Base-by-base conservation (phyloP, 2,888 invertebrate genomes). In the Acanthacorydalis orientalis region DNA sequence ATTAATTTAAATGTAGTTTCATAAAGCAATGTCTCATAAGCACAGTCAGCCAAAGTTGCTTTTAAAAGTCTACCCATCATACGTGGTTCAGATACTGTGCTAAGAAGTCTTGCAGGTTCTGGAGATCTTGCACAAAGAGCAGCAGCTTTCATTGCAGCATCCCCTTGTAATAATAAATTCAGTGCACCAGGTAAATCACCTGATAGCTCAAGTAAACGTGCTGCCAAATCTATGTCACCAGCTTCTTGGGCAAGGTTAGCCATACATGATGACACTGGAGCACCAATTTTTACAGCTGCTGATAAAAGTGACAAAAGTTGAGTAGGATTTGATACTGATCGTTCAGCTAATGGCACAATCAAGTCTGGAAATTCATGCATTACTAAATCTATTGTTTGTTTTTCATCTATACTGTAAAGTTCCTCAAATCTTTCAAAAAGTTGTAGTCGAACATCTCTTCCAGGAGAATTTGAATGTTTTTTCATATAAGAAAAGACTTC, bases 31-130 rank as follows among this genome's bases (percentile, higher is more conserved):
- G 80, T 77, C 60, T 88, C 84, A 58, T 83, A 83, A 34, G 76
- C 74, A 51, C 83, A 85, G 56, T 85, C 84, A 14, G 78, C 77
- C 51, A 87, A 65, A 71, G 88, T 84, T 46, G 78, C 78, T 63
- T 73, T 67, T 35, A 77, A 57, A 38, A 78, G 63, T 53, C 69
- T 70, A 59, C 78, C 78, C 16, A 78, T 78, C 57, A 78, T 77
- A 51, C 70, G 75, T 23, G 71, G 72, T 52, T 69, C 67, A 49
- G 72, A 68, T 43, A 79, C 73, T 40, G 77, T 63, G 54, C 77
- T 76, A 23, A 78, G 64, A 39, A 78, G 67, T 52, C 72, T 72
- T 1, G 74, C 68, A 8, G 78, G 62, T 51, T 73, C 70, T 31
- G 71, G 72, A 42, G 73, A 73, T 15, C 74, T 73, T 46, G 70